Evolutionary conservation across 2,113 vertebrate genomes (phyloP).

Genomic region (Amazona vittata): DNA sequence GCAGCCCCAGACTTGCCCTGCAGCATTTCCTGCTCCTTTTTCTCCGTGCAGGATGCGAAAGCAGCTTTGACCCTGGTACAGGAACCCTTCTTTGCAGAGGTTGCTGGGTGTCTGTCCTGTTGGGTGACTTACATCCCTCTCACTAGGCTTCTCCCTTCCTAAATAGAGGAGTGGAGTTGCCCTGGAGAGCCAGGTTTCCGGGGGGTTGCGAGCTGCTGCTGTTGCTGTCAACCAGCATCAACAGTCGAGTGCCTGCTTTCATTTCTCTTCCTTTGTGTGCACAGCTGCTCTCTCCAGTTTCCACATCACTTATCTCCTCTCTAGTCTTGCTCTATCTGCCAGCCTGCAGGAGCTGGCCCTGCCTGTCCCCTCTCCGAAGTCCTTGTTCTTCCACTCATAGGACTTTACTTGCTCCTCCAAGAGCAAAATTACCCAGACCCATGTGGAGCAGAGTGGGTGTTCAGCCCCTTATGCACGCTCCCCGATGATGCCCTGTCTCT

Average conservation of each 20-base stretch:
- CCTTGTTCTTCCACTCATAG: background rate
- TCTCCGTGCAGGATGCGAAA: rapidly evolving
- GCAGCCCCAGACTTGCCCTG: background rate
- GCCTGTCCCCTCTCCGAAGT: background rate
- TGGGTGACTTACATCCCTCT: background rate
- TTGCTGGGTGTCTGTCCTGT: background rate
- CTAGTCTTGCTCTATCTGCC: background rate
- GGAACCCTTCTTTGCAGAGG: background rate
- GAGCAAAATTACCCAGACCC: background rate
- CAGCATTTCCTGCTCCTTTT: background rate
- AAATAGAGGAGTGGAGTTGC: background rate
- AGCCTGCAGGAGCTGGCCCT: background rate
- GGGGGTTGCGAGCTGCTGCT: background rate
- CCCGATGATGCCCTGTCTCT: background rate
- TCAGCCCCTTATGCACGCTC: background rate
- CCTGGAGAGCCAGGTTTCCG: background rate
- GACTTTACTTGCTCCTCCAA: background rate
- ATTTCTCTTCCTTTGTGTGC: background rate
- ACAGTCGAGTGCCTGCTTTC: background rate
- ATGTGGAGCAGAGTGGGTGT: background rate
- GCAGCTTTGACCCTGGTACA: background rate
- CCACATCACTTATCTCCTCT: background rate
- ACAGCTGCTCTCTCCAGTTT: slow-evolving; percentile 1
- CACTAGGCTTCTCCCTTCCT: background rate
- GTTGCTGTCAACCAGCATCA: background rate